Base-by-base conservation (phyloP, 2,888 invertebrate genomes). In the Drosophila suboccidentalis region DNA sequence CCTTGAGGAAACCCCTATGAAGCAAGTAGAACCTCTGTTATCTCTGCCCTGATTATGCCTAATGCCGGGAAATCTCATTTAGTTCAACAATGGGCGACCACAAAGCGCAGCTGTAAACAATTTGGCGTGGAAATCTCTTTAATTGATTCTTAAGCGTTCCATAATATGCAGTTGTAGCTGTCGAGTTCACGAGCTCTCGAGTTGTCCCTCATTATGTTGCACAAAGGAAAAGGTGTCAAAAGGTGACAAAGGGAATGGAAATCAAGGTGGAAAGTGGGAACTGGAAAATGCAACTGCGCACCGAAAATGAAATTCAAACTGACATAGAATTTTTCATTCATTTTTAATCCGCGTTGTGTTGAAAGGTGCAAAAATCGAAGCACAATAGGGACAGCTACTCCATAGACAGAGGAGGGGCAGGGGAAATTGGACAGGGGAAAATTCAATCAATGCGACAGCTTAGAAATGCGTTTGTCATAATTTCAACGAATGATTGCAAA, bases 391-490 rank as follows among this genome's bases (percentile, higher is more conserved):
- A 10, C 38, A 10, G 44, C 41, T 15, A 46, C 15, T 19, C 38
- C 22, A 19, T 19, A 4, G 11, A 34, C 44, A 51, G 46, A 9
- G n/a, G 54, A 26, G 13, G 29, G 22, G 55, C 22, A 49, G 50
- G 49, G 36, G 6, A 17, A 11, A 47, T 39, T 41, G 39, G 47
- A 22, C 44, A n/a, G 50, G 54, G 34, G 68, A 73, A 79, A 84
- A 87, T 82, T 79, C 86, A 87, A 86, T 87, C 88, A 86, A 72
- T 71, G 83, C 81, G 83, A 74, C 76, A 79, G 83, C 85, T 85
- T 75, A 82, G 85, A 80, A 87, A 87, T 82, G 83, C 81, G 81
- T 87, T 86, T 86, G 80, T 87, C 86, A 86, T 86, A 86, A 87
- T 86, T 83, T 75, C 86, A 86, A 79, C 74, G 87, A 86, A 85